phyloP scores from a whole-genome alignment of 2,888 invertebrate genomes.

The Andrena dorsata region DNA sequence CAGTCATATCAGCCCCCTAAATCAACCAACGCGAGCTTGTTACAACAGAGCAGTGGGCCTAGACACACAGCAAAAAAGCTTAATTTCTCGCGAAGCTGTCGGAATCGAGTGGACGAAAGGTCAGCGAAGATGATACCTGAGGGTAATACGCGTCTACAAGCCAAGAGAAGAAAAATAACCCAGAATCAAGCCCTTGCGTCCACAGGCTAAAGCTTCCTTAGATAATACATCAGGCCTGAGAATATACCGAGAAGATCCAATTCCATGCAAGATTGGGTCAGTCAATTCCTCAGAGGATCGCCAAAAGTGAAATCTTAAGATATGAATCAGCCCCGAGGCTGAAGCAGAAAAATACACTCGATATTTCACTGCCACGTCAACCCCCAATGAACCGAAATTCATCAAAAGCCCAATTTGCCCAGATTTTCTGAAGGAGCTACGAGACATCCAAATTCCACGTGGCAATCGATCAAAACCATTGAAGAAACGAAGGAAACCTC shows the following conservation, averaged over 20 bases:
- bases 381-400: too few species aligned
- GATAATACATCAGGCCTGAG: neutral
- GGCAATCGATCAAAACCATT: too few species aligned
- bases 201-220: neutral
- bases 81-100: constrained; percentile 3
- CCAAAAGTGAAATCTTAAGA: constrained; percentile 1
- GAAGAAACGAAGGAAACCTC: too few species aligned
- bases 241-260: neutral
- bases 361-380: neutral
- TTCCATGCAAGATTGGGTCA: constrained; percentile 4
- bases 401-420: too few species aligned
- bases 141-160: neutral
- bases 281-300: neutral
- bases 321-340: neutral
- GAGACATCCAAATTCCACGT: too few species aligned
- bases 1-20: neutral
- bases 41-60: neutral
- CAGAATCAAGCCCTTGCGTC: neutral
- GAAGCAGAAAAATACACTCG: neutral
- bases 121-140: neutral
- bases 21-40: neutral
- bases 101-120: neutral
- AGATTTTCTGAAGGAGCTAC: too few species aligned
- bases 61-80: neutral
- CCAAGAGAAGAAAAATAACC: neutral